Evolutionary conservation across 2,113 vertebrate genomes (phyloP).

Genomic region (Oceanodroma tethys): DNA sequence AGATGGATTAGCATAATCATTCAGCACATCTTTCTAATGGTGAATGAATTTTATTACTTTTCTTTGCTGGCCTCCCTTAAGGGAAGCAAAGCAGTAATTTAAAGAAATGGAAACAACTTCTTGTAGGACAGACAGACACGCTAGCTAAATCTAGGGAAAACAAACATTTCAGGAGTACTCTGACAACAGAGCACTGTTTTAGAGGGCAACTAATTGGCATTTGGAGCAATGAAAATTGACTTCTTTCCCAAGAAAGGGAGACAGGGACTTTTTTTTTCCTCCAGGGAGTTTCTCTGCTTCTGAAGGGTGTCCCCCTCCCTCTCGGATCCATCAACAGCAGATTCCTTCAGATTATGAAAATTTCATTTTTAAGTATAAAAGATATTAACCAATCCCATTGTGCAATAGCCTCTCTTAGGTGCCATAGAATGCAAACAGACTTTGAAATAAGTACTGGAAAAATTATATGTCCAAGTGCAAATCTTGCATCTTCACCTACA

Average conservation of each 20-base stretch:
- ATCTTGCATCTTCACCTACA: background rate
- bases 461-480: fast-evolving
- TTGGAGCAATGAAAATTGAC: background rate
- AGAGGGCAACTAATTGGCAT: background rate
- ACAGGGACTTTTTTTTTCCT: background rate
- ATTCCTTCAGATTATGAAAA: background rate
- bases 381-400: background rate
- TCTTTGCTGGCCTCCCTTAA: background rate
- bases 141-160: background rate
- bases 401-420: background rate
- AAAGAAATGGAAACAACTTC: background rate
- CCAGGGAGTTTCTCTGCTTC: background rate
- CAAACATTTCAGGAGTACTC: background rate
- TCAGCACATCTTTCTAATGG: background rate
- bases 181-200: background rate
- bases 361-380: background rate
- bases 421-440: background rate
- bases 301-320: background rate
- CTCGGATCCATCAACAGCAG: background rate
- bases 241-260: background rate
- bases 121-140: background rate
- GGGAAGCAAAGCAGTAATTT: background rate
- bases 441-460: background rate
- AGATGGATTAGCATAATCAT: background rate
- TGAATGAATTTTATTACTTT: background rate